Evolutionary conservation across 2,113 vertebrate genomes (phyloP).

Genomic region (Poeciliopsis turrubarensis): DNA sequence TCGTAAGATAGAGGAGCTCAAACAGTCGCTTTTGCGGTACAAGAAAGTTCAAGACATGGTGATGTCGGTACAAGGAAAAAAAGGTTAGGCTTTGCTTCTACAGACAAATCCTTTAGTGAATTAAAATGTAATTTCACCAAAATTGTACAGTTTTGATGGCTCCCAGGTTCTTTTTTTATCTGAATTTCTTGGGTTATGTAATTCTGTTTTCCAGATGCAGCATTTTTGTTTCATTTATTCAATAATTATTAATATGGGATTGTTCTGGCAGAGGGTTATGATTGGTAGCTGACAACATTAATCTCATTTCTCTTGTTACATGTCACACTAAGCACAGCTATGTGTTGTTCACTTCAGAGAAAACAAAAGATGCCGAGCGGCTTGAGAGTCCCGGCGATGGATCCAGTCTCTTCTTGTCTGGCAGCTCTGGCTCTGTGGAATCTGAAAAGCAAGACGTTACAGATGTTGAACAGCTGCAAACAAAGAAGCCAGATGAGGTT

Average conservation of each 20-base stretch:
- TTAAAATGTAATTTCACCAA: not conserved
- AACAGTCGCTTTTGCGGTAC: conserved; percentile 89
- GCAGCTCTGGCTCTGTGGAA: conserved; percentile 73
- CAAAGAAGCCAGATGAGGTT: conserved; percentile 75
- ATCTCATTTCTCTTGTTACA: not conserved
- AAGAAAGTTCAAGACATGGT: conserved; percentile 96
- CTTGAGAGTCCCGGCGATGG: conserved; percentile 81
- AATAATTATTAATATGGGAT: not conserved
- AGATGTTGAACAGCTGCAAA: conserved; percentile 61
- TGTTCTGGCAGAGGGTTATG: not conserved
- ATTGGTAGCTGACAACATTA: not conserved
- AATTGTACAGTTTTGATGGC: not conserved
- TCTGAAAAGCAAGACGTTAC: conserved; percentile 76
- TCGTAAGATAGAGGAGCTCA: conserved; percentile 95
- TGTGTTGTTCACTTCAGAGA: conserved; percentile 60
- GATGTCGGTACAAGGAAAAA: conserved; percentile 87
- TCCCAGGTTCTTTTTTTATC: not conserved
- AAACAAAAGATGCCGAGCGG: conserved; percentile 82
- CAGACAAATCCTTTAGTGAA: not conserved
- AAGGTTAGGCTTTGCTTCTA: conserved; percentile 76
- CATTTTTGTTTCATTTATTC: not conserved
- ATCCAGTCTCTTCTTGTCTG: conserved; percentile 66
- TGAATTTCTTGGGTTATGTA: not conserved
- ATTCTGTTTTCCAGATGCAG: not conserved
- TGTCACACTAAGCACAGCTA: not conserved